Evolutionary conservation across 2,797 vertebrate genomes (phyloP), one percentile per base, ranked within the genome.

Genomic region (Poecilia velifera): DNA sequence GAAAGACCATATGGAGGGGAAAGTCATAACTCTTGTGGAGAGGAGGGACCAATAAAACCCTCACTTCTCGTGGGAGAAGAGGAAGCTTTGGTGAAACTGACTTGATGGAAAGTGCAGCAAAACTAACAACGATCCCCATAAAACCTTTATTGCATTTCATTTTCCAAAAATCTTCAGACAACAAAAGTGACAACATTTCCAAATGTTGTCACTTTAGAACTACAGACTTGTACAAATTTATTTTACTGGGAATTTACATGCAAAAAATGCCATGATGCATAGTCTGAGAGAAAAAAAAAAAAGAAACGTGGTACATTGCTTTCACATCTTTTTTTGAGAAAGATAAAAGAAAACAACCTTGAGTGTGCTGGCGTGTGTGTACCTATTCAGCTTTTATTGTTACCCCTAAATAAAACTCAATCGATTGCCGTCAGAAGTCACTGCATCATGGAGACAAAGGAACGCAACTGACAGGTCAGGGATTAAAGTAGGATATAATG

Each of bases 1-100:
- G 76, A 87, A 76, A 77, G 70, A 86, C 71, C 87, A 86, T 73
- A 75, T 76, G 80, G 79, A 28, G 62, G n/a, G 73, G 80, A 84
- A 77, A 84, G 80, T 47, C 74, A 62, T 79, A 81, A 87, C 49
- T 87, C 81, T 83, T 13, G 8, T 41, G 45, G 68, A 47, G 53
- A 51, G 55, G 31, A 14, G 41, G 18, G 6, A 57, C 4, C 76
- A 84, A 83, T 84, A 80, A 91, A 87, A 82, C 22, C 66, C n/a
- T 34, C 45, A 79, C 49, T 57, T 77, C 83, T 85, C 79, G 13
- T 72, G 79, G 78, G 84, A 84, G 13, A 84, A 74, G 59, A 72
- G 62, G 77, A 82, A 81, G 41, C 66, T 74, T 82, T 79, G 22
- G 78, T 66, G 9, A 34, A 72, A 64, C 3, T 39, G 45, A 71